Evolutionary conservation across 2,797 vertebrate genomes (phyloP).

Genomic region (Aeoliscus strigatus): DNA sequence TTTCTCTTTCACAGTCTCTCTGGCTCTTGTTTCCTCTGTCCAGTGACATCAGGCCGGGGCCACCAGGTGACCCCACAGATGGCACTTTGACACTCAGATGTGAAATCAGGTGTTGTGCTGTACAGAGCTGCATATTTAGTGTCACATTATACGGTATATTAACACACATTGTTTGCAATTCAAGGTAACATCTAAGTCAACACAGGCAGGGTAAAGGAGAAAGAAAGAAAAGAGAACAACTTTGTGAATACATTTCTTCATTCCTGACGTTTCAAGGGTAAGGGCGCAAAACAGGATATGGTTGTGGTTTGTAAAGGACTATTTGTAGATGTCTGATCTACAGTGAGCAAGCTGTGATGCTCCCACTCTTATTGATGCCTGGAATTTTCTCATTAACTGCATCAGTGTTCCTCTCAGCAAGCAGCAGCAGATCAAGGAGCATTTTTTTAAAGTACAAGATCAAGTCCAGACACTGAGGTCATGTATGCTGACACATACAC

Average conservation of each 20-base stretch:
- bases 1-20: slow-evolving; percentile 42
- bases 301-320: too few species aligned
- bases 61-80: slow-evolving; percentile 76
- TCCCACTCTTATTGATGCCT: slow-evolving; percentile 42
- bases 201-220: slow-evolving; percentile 31
- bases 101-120: slow-evolving; percentile 76
- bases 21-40: slow-evolving; percentile 36
- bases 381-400: slow-evolving; percentile 52
- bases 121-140: slow-evolving; percentile 78
- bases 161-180: slow-evolving; percentile 72
- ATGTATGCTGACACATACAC: slow-evolving; percentile 25
- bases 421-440: slow-evolving; percentile 23
- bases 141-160: slow-evolving; percentile 83
- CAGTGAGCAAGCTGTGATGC: slow-evolving; percentile 47
- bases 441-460: slow-evolving; percentile 23
- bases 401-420: slow-evolving; percentile 37
- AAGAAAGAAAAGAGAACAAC: slow-evolving; percentile 44
- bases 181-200: slow-evolving; percentile 78
- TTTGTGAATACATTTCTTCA: slow-evolving; percentile 59
- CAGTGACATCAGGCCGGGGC: slow-evolving; percentile 48
- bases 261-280: slow-evolving; percentile 71
- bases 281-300: slow-evolving; percentile 13
- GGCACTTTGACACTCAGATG: slow-evolving; percentile 78
- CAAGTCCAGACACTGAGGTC: slow-evolving; percentile 28
- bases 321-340: slow-evolving; percentile 36